Conservation (phyloP, 64 coral and sea anemone genomes). For the Platygyra sinensis region DNA sequence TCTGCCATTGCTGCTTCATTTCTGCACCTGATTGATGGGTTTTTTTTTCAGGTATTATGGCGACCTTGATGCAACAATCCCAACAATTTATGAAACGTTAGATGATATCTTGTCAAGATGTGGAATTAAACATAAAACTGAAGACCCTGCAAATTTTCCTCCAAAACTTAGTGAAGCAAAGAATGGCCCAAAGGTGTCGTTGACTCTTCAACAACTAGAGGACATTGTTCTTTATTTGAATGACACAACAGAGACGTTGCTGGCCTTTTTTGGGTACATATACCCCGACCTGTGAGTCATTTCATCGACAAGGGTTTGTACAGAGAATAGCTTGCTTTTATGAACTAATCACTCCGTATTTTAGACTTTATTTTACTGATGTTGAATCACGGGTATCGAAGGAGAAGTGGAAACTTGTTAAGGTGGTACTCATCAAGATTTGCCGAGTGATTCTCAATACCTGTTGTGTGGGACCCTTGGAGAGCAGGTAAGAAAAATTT, state of each 20-base stretch:
- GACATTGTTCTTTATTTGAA: conserved; percentile 85
- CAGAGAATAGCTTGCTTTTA: conserved; percentile 71
- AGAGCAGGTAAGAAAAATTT: conserved; percentile 9
- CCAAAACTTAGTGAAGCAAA: conserved; percentile 51
- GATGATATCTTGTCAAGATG: conserved; percentile 70
- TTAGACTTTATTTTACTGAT: conserved; percentile 27
- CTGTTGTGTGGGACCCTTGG: conserved; percentile 47
- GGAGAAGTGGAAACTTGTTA: conserved; percentile 36
- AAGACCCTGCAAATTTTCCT: conserved; percentile 10
- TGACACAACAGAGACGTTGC: conserved; percentile 75
- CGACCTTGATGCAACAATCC: conserved; percentile 77
- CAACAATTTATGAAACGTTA: conserved; percentile 77
- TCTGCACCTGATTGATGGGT: too few species aligned
- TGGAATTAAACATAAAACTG: conserved; percentile 57
- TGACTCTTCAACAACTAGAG: conserved; percentile 20
- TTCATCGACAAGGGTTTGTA: conserved; percentile 77
- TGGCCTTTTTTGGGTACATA: conserved; percentile 73
- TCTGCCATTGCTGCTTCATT: too few species aligned
- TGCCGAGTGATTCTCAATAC: conserved; percentile 42
- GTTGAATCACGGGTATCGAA: conserved; percentile 2
- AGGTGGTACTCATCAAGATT: conserved; percentile 41
- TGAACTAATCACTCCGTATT: conserved; percentile 78
- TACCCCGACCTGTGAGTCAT: conserved; percentile 53
- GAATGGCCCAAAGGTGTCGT: neutral
- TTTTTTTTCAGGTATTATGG: conserved; percentile 71